Conservation (phyloP, 53 echinoderm and acorn worm genomes). For the Pentamera pediparva region DNA sequence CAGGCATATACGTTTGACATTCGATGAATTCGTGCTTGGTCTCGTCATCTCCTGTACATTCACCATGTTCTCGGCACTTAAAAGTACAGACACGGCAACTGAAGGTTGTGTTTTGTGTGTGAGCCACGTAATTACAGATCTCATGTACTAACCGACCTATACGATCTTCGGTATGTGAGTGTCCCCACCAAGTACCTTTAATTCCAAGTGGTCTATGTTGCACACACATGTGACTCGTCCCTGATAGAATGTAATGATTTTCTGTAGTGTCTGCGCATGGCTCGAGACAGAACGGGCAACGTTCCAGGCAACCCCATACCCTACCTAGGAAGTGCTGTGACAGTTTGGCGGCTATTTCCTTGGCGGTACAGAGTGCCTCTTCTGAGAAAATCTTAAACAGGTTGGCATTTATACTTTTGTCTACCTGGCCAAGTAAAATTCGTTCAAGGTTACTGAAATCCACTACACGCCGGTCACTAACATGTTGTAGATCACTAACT, state of each 20-base stretch:
- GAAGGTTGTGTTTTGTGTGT: background rate
- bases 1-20: background rate
- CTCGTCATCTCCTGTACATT: slow-evolving; percentile 2
- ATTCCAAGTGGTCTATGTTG: background rate
- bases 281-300: slow-evolving; percentile 21
- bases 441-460: slow-evolving; percentile 10
- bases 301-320: slow-evolving; percentile 25
- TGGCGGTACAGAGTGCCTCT: background rate
- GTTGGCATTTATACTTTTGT: background rate
- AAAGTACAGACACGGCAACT: background rate
- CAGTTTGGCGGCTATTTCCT: background rate
- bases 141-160: background rate
- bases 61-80: slow-evolving; percentile 2
- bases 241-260: background rate
- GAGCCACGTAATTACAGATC: slow-evolving; percentile 2
- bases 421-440: slow-evolving; percentile 1
- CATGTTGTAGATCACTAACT: background rate
- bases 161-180: background rate
- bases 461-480: background rate
- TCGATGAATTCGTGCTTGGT: background rate
- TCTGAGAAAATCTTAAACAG: background rate
- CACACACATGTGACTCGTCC: slow-evolving; percentile 1
- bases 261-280: no score
- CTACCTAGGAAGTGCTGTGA: slow-evolving; percentile 12
- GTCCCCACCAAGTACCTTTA: background rate